Conservation (phyloP, 2,888 invertebrate species). For the Spilosoma lubricipeda region DNA sequence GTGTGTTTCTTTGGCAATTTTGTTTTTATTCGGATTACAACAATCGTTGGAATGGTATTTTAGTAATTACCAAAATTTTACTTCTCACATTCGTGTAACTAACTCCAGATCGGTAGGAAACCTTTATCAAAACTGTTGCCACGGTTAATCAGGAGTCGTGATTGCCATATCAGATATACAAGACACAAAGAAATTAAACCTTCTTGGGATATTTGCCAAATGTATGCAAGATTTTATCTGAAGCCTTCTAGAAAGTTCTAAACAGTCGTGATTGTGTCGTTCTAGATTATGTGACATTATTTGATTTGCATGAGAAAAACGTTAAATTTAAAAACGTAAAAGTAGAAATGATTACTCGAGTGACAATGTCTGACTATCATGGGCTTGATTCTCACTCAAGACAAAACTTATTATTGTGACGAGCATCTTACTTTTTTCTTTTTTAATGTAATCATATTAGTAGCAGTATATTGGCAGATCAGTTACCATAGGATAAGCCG, state of each 20-base stretch:
- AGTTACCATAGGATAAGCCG: too few species aligned
- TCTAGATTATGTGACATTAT: not conserved
- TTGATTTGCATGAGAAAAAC: not conserved
- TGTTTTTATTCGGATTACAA: too few species aligned
- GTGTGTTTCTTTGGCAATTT: too few species aligned
- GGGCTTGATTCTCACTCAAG: not conserved
- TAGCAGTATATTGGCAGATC: too few species aligned
- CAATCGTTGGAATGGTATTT: too few species aligned
- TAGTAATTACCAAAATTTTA: too few species aligned
- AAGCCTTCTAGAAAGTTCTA: conserved; percentile 52
- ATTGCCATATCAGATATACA: conserved; percentile 52
- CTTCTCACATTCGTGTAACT: not conserved
- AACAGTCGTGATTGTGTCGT: conserved; percentile 48
- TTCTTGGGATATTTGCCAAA: conserved; percentile 62
- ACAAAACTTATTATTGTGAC: too few species aligned
- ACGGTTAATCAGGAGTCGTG: conserved; percentile 75
- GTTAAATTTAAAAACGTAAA: not conserved
- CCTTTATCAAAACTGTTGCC: conserved; percentile 60
- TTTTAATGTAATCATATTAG: too few species aligned
- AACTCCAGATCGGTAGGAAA: not conserved
- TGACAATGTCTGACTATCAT: not conserved
- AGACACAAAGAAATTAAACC: conserved; percentile 57
- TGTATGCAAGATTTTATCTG: conserved; percentile 72
- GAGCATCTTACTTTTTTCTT: too few species aligned
- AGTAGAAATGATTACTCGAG: not conserved